These are phyloP conservation scores for Cephus pulcher DNA, from an alignment of 2,888 invertebrate genomes.

Conservation along the genomic window DNA sequence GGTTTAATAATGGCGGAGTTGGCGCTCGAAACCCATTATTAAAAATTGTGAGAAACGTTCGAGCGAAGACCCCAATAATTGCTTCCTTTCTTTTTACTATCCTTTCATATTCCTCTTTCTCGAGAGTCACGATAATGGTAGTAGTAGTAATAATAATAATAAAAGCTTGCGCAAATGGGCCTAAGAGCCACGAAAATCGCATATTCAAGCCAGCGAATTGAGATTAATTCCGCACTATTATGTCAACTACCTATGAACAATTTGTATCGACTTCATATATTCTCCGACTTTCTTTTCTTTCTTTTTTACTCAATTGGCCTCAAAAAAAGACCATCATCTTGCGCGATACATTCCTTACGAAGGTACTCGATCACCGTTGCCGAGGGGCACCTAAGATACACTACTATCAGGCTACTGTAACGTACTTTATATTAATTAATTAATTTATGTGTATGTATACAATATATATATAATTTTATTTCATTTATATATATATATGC, in stretches of 20 bases:
- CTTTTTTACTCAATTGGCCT: neutral
- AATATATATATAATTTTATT: too few relatives aligned
- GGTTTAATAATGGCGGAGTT: neutral
- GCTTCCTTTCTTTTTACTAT: neutral
- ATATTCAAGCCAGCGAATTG: neutral
- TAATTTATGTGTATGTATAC: neutral
- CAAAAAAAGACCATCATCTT: neutral
- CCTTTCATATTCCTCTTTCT: slow-evolving; percentile 40
- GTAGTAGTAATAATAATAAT: neutral
- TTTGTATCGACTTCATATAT: neutral
- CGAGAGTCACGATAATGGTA: slow-evolving; percentile 27
- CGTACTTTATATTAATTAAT: neutral
- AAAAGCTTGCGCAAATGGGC: neutral
- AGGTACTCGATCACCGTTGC: slow-evolving; percentile 3
- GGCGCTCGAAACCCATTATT: neutral
- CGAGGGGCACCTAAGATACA: slow-evolving; percentile 1
- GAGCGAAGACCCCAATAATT: neutral
- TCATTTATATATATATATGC: too few relatives aligned
- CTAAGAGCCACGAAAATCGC: neutral
- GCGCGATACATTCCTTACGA: neutral
- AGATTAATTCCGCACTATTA: neutral
- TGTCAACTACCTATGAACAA: neutral
- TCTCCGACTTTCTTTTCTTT: neutral
- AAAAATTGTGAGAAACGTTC: neutral
- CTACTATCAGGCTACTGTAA: slow-evolving; percentile 7